Evolutionary conservation across 2,113 vertebrate genomes (phyloP).

Genomic region (Loxodonta africana): DNA sequence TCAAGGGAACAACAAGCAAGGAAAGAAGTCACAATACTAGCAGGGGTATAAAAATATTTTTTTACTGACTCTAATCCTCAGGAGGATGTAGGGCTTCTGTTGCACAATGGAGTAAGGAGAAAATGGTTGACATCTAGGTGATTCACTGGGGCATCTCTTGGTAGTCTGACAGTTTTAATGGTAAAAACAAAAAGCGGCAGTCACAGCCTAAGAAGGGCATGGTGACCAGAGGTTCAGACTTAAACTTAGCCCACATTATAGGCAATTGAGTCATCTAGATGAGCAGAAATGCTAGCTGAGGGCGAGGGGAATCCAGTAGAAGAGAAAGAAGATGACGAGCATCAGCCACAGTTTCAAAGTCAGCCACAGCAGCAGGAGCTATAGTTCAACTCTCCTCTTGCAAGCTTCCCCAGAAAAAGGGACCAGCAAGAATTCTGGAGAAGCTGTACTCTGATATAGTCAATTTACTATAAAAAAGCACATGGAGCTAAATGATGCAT

Average conservation of each 20-base stretch:
- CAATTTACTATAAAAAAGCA: background rate
- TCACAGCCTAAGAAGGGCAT: background rate
- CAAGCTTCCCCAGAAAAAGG: background rate
- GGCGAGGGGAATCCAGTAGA: background rate
- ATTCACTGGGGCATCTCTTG: background rate
- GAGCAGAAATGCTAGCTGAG: background rate
- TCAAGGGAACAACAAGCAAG: background rate
- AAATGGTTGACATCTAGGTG: background rate
- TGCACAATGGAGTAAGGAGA: background rate
- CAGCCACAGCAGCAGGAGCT: background rate
- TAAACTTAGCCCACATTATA: background rate
- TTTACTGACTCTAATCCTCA: background rate
- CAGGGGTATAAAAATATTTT: background rate
- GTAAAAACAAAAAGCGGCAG: background rate
- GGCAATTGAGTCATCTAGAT: background rate
- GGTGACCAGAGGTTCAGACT: background rate
- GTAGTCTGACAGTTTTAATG: background rate
- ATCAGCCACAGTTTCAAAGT: background rate
- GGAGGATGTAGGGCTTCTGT: background rate
- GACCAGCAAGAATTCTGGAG: background rate
- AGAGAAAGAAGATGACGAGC: background rate
- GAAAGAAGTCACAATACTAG: background rate
- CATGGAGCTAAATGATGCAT: background rate
- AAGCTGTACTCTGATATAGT: background rate
- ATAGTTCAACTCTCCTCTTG: background rate